Conservation (phyloP, 2,113 vertebrate genomes). For the Bagarius yarrelli region DNA sequence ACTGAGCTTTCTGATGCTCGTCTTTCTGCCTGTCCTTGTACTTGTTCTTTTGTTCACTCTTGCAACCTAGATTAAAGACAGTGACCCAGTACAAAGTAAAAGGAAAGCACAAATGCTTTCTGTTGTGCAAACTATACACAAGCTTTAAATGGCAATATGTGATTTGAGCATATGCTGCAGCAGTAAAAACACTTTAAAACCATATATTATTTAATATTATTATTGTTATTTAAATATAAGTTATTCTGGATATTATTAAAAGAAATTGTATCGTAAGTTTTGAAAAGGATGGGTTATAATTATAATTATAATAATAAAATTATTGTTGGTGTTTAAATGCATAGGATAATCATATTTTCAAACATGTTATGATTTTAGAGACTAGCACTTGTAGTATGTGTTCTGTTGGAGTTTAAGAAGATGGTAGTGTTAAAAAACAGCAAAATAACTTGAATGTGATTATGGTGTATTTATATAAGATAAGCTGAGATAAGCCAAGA, state of each 20-base stretch:
- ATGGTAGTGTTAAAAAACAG: background rate
- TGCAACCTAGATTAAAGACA: background rate
- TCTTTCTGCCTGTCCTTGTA: slow-evolving; percentile 36
- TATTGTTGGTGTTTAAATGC: background rate
- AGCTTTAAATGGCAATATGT: background rate
- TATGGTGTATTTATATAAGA: background rate
- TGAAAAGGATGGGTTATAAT: background rate
- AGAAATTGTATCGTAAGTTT: background rate
- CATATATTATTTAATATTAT: background rate
- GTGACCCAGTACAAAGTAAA: background rate
- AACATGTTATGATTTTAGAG: background rate
- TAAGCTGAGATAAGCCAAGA: background rate
- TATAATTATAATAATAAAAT: background rate
- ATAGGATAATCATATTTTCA: background rate
- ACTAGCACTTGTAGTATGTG: background rate
- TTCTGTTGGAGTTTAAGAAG: background rate
- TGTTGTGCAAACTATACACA: background rate
- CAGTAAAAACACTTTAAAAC: background rate
- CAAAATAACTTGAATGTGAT: background rate
- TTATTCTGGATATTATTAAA: background rate
- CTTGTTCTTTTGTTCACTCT: slow-evolving; percentile 52
- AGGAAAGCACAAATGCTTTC: background rate
- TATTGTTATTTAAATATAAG: background rate
- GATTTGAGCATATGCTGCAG: background rate
- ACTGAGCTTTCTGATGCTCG: slow-evolving; percentile 51